Percentiles rank a stretch among this genome's conserved stretches.
Evolutionary conservation across 2,888 invertebrate genomes (phyloP).

Genomic region (Carabus problematicus): DNA sequence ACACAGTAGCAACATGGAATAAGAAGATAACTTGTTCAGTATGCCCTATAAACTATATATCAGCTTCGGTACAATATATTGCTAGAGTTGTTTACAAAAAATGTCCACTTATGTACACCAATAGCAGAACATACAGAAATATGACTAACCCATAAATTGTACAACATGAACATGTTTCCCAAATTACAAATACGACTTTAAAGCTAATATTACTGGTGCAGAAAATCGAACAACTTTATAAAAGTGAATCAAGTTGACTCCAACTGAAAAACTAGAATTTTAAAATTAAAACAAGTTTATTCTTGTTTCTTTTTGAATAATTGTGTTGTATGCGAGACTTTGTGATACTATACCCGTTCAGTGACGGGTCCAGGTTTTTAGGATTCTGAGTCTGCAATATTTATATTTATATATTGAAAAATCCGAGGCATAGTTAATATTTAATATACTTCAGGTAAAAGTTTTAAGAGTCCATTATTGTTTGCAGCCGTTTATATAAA

Average conservation of each 20-base stretch:
- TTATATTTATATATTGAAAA: too few relatives aligned
- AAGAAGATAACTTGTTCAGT: conserved; percentile 6
- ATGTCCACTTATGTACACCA: conserved; percentile 6
- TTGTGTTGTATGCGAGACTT: too few relatives aligned
- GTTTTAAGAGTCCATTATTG: too few relatives aligned
- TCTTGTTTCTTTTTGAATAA: too few relatives aligned
- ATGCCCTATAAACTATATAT: not conserved
- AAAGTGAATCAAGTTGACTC: not conserved
- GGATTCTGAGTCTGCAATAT: too few relatives aligned
- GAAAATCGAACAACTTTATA: conserved; percentile 2
- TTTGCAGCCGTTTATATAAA: too few relatives aligned
- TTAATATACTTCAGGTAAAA: too few relatives aligned
- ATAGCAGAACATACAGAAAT: conserved; percentile 3
- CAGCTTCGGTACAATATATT: conserved; percentile 5
- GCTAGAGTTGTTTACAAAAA: conserved; percentile 10
- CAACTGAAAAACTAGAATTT: not conserved
- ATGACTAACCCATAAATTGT: conserved; percentile 4
- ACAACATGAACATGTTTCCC: not conserved
- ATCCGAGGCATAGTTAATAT: too few relatives aligned
- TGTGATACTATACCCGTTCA: too few relatives aligned
- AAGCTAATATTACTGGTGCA: not conserved
- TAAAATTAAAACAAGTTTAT: not conserved
- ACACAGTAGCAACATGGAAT: not conserved
- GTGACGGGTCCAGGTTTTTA: too few relatives aligned
- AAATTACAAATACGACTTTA: not conserved